Percentiles rank a stretch among this genome's conserved stretches.
Evolutionary conservation across 2,888 invertebrate genomes (phyloP).

Genomic region (Cantharis rufa): DNA sequence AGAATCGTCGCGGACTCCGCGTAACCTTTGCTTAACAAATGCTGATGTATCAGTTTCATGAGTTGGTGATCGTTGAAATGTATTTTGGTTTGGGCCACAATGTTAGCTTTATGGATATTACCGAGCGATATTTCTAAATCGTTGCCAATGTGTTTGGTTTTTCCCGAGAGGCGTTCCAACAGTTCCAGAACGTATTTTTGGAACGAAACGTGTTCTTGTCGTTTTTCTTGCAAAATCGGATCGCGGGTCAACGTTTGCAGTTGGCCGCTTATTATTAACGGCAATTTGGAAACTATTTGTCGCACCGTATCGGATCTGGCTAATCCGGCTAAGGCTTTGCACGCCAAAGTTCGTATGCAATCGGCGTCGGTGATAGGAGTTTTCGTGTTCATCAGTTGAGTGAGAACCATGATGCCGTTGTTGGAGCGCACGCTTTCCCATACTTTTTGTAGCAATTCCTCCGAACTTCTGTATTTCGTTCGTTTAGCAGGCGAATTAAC

Average conservation of each 20-base stretch:
- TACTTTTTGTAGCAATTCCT: conserved; percentile 87
- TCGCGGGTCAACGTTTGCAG: conserved; percentile 88
- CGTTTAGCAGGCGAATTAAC: conserved; percentile 63
- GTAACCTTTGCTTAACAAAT: conserved; percentile 78
- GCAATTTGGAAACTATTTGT: conserved; percentile 94
- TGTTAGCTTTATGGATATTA: conserved; percentile 91
- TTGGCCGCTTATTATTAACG: conserved; percentile 90
- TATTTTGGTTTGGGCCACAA: conserved; percentile 95
- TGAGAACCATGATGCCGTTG: conserved; percentile 94
- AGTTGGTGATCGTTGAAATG: conserved; percentile 93
- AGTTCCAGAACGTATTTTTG: conserved; percentile 92
- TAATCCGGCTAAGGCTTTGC: conserved; percentile 89
- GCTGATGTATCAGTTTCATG: conserved; percentile 87
- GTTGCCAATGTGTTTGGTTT: conserved; percentile 76
- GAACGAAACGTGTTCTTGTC: conserved; percentile 93
- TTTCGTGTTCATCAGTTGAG: conserved; percentile 88
- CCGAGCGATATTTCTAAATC: conserved; percentile 86
- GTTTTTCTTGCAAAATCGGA: conserved; percentile 94
- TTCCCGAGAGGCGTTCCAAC: conserved; percentile 88
- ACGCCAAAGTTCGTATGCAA: conserved; percentile 89
- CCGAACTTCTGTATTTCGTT: conserved; percentile 69
- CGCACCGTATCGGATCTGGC: conserved; percentile 91
- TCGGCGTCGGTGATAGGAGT: conserved; percentile 97
- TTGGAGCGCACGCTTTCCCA: conserved; percentile 94
- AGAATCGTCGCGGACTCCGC: conserved; percentile 72